Evolutionary conservation across 2,797 vertebrate species (phyloP), one percentile per base, ranked within the genome.

Genomic region (Notolepis coatsorum): DNA sequence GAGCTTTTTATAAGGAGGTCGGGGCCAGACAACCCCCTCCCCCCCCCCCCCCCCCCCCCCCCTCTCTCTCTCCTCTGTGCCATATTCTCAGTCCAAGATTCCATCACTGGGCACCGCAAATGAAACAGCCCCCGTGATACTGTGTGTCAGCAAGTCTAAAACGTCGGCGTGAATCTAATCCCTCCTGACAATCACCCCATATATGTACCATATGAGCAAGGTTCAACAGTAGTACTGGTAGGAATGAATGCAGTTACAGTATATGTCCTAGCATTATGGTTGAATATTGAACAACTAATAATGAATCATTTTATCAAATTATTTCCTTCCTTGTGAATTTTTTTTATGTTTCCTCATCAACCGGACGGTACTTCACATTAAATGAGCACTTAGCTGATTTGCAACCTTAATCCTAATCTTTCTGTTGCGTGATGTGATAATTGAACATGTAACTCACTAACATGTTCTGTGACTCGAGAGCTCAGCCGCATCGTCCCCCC

Each of bases 11-110:
- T 52, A 63, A 58, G 64, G 28, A 69, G 50, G 48, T 67, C 56
- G 12, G 39, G 71, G 83, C 73, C 74, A 81, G 81, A 57, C 50
- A 21, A 80, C 61, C 49, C 64, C 71, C 61, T 56, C 43, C 18
- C 9, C 20, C 30, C 31, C 15, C 71, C 61, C 59, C 43, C 18
- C 9, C 20, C 30, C 31, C 15, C 21, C 43, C 64, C 75, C 20
- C 64, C 68, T 76, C 66, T 55, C 65, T 77, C 24, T 49, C 46
- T 35, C 5, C 62, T 30, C 21, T 73, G 38, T 27, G n/a, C 37
- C 7, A 23, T 56, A 56, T 58, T 71, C 67, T 71, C 23, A n/a
- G 55, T 63, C 67, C 62, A 77, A 67, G 48, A 71, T 68, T 76
- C 61, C 45, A 73, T 62, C 54, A 43, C 18, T 46, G 70, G 72